phyloP scores from a whole-genome alignment of 1,140 invertebrate genomes.

The Stegodyphus dumicola region DNA sequence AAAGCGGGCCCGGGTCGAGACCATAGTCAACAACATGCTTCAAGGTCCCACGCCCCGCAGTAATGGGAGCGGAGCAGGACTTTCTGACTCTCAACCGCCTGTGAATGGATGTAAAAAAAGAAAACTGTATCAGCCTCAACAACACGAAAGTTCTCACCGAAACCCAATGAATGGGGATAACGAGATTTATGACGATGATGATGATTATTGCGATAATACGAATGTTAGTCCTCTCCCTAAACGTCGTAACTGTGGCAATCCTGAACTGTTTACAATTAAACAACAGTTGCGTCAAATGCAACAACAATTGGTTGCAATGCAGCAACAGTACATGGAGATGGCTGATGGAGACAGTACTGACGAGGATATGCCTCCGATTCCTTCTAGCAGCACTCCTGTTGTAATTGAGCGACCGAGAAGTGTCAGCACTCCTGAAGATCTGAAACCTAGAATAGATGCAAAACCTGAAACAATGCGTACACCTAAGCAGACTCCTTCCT shows the following conservation, averaged over 20 bases:
- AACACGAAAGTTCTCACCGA: slow-evolving; percentile 76
- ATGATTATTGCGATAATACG: slow-evolving; percentile 70
- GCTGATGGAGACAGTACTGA: slow-evolving; percentile 70
- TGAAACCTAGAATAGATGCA: slow-evolving; percentile 4
- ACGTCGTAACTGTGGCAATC: slow-evolving; percentile 23
- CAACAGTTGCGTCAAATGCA: slow-evolving; percentile 87
- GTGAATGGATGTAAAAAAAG: slow-evolving; percentile 92
- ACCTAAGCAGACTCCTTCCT: slow-evolving; percentile 66
- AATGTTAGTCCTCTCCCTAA: slow-evolving; percentile 59
- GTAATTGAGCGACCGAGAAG: slow-evolving; percentile 22
- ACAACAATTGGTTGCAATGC: slow-evolving; percentile 89
- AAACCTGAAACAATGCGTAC: neutral
- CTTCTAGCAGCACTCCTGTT: neutral
- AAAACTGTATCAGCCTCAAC: slow-evolving; percentile 96
- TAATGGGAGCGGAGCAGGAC: neutral
- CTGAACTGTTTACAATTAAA: slow-evolving; percentile 77
- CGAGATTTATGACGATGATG: slow-evolving; percentile 72
- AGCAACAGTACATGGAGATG: slow-evolving; percentile 88
- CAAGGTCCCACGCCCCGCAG: slow-evolving; percentile 8
- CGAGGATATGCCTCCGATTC: slow-evolving; percentile 8
- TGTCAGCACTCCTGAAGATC: slow-evolving; percentile 10
- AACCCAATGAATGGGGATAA: slow-evolving; percentile 55
- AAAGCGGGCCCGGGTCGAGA: slow-evolving; percentile 92
- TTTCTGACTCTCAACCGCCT: neutral
- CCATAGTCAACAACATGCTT: slow-evolving; percentile 92